Conservation (phyloP, 2,888 invertebrate species). For the Drosophila recens region DNA sequence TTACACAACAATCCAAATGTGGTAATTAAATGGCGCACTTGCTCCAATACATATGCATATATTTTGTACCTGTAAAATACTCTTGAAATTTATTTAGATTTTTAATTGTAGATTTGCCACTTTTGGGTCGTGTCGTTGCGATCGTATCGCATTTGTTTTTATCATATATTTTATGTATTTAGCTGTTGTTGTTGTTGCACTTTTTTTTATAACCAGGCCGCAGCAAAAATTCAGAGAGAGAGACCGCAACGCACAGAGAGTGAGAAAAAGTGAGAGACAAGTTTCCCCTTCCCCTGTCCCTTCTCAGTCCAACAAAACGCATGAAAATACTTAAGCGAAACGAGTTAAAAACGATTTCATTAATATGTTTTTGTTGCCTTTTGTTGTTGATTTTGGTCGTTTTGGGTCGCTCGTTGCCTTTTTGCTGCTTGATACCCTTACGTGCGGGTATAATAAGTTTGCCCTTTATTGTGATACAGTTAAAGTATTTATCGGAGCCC, state of each 20-base stretch:
- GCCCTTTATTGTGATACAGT: neutral
- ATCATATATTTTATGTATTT: constrained; percentile 61
- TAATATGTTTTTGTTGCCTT: constrained; percentile 70
- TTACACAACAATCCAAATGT: constrained; percentile 40
- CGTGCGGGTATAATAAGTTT: neutral
- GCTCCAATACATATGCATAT: constrained; percentile 21
- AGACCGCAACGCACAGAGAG: constrained; percentile 13
- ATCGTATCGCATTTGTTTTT: constrained; percentile 73
- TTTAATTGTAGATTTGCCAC: constrained; percentile 45
- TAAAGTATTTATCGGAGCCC: neutral
- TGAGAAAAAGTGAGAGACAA: constrained; percentile 11
- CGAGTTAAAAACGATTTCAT: constrained; percentile 80
- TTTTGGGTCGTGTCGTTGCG: constrained; percentile 57
- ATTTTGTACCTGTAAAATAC: constrained; percentile 24
- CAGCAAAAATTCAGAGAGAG: constrained; percentile 30
- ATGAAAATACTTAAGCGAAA: constrained; percentile 78
- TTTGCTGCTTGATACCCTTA: constrained; percentile 37
- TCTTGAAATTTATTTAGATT: constrained; percentile 46
- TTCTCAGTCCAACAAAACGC: constrained; percentile 40
- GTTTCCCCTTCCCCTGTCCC: constrained; percentile 4
- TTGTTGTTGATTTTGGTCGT: constrained; percentile 56
- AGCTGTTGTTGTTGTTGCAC: constrained; percentile 75
- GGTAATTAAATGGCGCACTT: constrained; percentile 53
- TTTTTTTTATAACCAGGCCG: constrained; percentile 66
- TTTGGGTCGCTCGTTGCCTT: constrained; percentile 41